Evolutionary conservation across 2,113 vertebrate species (phyloP), one percentile per base, ranked within the genome.

Genomic region (Pterocles burchelli): DNA sequence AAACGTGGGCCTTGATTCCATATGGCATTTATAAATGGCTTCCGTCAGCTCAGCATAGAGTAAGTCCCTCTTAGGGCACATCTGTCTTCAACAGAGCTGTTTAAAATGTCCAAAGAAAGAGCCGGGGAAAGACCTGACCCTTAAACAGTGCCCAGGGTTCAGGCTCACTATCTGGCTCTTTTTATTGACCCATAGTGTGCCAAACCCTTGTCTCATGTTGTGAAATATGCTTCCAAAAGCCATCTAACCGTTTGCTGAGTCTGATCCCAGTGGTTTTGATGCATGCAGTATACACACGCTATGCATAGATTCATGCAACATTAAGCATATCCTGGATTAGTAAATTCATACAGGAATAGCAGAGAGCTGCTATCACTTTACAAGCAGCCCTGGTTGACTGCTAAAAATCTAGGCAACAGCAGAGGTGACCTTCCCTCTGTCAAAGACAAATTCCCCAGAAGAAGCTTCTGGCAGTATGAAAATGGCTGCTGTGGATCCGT

Each of bases 1-100:
- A 90, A 93, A 90, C 48, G 33, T 70, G 54, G 62, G 45, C 71
- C 77, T 88, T 89, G 43, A 94, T 89, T 91, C 48, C 24, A 25
- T 85, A 72, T 59, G 57, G 70, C 85, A 71, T 65, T 34, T 63
- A 52, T 75, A 91, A 77, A 94, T 78, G 81, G 3, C 33, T 51
- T 84, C 74, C 52, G 67, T 81, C 84, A 85, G 21, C 24, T 89
- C 80, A 66, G 19, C 13, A 43, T 0, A 80, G 31, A 94, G 25
- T 6, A 70, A 77, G 24, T 2, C 3, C 4, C 46, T 85, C 33
- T 11, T 77, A 46, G 8, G 25, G 0, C 7, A 74, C 6, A 8
- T 80, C 31, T 90, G 6, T 43, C 57, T 78, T 85, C 43, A 54
- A 38, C 38, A 63, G 29, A 52, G 14, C 2, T 51, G 12, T 63